These are phyloP conservation scores for Potamilus streckersoni DNA, from an alignment of 1,140 invertebrate genomes.

Conservation along the genomic window DNA sequence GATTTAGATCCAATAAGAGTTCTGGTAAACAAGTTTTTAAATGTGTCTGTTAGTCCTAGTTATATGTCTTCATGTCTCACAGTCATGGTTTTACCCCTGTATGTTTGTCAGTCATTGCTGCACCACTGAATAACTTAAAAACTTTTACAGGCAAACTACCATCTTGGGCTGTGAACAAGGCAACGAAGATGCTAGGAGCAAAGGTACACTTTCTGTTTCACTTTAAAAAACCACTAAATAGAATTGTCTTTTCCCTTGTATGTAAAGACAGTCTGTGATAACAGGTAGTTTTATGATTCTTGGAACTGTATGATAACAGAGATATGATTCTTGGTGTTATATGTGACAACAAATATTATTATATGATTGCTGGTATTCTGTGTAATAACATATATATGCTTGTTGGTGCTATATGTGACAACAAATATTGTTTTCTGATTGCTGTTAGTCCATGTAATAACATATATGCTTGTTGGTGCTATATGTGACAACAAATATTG, in stretches of 20 bases:
- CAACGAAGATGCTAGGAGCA: conserved; percentile 87
- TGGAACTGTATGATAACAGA: neutral
- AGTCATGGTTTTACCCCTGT: neutral
- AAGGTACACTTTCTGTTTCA: conserved; percentile 68
- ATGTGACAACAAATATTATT: neutral
- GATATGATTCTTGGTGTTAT: neutral
- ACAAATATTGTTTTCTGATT: too few species aligned
- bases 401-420: too few species aligned
- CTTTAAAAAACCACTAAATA: neutral
- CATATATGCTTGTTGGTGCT: too few species aligned
- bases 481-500: too few species aligned
- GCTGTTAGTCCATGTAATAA: too few species aligned
- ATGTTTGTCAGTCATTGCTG: conserved; percentile 7
- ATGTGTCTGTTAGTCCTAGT: too few species aligned
- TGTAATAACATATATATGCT: too few species aligned
- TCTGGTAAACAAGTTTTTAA: too few species aligned
- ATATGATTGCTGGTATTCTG: too few species aligned
- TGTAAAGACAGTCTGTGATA: neutral
- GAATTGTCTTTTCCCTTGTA: conserved; percentile 6
- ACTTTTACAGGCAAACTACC: conserved; percentile 76
- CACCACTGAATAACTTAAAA: conserved; percentile 7
- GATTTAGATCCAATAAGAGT: too few species aligned
- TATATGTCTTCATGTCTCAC: too few species aligned
- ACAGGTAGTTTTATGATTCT: neutral
- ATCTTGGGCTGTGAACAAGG: conserved; percentile 89